Evolutionary conservation across 2,888 invertebrate genomes (phyloP).

Genomic region (Furcula furcula): DNA sequence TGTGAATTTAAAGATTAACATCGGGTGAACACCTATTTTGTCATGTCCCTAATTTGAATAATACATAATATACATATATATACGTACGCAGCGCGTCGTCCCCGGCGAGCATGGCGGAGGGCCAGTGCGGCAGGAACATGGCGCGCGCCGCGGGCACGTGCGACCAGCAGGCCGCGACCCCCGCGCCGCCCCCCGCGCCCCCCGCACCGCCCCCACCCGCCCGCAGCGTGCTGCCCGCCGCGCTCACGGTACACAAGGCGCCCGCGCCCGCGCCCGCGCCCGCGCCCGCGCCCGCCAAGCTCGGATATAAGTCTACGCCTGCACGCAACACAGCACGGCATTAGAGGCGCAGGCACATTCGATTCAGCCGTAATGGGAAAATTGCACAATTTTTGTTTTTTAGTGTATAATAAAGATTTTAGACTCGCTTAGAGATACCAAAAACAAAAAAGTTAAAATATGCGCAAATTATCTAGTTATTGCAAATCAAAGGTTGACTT

Average conservation of each 20-base stretch:
- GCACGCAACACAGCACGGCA: background rate
- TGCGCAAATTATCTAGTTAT: too few relatives aligned
- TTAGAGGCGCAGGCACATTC: too few relatives aligned
- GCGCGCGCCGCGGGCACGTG: conserved; percentile 35
- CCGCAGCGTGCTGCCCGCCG: conserved; percentile 25
- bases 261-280: conserved; percentile 19
- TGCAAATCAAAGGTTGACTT: too few relatives aligned
- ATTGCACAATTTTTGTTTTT: too few relatives aligned
- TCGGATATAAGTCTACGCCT: conserved; percentile 39
- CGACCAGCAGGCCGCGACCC: conserved; percentile 28
- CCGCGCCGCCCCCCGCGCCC: conserved; percentile 15
- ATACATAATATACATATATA: background rate
- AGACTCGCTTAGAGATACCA: too few relatives aligned
- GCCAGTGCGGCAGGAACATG: conserved; percentile 57
- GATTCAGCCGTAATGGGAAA: too few relatives aligned
- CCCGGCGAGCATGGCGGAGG: conserved; percentile 47
- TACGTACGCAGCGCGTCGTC: conserved; percentile 53
- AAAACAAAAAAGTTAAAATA: too few relatives aligned
- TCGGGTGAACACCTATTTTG: too few relatives aligned
- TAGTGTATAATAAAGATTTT: too few relatives aligned
- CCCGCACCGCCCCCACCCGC: conserved; percentile 15
- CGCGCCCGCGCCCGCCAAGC: conserved; percentile 12
- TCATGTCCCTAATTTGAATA: too few relatives aligned
- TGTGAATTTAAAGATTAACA: too few relatives aligned
- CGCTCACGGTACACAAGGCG: conserved; percentile 13